Evolutionary conservation across 2,797 vertebrate species (phyloP), one percentile per base, ranked within the genome.

Genomic region (Tokudaia tokunoshimensis): DNA sequence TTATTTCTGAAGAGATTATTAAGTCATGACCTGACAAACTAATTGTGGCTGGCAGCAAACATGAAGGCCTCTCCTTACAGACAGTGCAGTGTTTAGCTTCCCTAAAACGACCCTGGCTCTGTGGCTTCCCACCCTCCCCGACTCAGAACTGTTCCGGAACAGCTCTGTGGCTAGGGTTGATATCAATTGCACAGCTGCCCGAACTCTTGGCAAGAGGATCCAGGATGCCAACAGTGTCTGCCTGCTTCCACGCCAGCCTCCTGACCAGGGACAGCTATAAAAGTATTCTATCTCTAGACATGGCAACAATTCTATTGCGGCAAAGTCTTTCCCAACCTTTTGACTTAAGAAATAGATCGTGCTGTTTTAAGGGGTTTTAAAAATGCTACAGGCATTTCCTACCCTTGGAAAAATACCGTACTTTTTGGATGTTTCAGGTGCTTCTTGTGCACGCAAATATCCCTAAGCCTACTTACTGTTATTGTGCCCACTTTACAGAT

Each of bases 1-100:
- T 94, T 93, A 86, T 86, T 97, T 91, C 87, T 93, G 85, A 90
- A 93, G 65, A 47, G 26, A 88, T 83, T 72, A 65, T 72, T 78
- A 8, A 75, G 41, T 94, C 65, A 50, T 89, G 91, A 80, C 22
- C 55, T 52, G 26, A 85, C 88, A 72, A 57, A 93, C 44, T 90
- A 75, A 84, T 37, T 75, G 76, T 57, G 44, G n/a, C 44, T 88
- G 26, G 29, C 31, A 96, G n/a, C 91, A 13, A 15, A 74, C 76
- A 61, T 1, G 29, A 67, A 90, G 82, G 34, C 84, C 19, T 86
- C 89, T 94, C 47, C 65, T 91, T 94, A 92, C 14, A 55, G 74
- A n/a, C 1, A 0, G 52, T 57, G 0, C 47, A 37, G 88, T 81
- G 13, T 95, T 92, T 67, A 37, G 76, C 86, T 95, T 92, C 67